A percentile compares a stretch with the other conserved stretches of the same genome.
phyloP scores from a whole-genome alignment of 2,888 invertebrate species.

The Entomobrya proxima region DNA sequence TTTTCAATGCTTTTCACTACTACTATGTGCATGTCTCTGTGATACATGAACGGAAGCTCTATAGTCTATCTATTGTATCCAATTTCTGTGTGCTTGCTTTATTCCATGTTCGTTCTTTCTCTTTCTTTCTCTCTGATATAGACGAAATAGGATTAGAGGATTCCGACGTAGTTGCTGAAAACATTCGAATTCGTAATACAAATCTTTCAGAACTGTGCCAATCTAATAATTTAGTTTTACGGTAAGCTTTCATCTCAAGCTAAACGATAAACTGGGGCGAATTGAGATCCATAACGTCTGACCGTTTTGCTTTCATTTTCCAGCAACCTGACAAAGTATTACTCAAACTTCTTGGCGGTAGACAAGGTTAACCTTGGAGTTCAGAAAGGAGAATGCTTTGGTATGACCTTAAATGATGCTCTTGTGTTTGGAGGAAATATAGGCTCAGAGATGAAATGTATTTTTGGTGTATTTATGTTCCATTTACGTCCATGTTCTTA shows the following conservation, averaged over 20 bases:
- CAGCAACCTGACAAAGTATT: constrained; percentile 84
- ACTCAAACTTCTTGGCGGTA: constrained; percentile 86
- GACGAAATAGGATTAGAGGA: constrained; percentile 70
- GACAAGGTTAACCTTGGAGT: constrained; percentile 86
- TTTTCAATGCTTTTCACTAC: background rate
- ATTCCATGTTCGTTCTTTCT: background rate
- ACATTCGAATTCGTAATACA: constrained; percentile 69
- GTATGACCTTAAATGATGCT: constrained; percentile 19
- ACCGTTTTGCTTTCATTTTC: background rate
- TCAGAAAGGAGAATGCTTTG: constrained; percentile 87
- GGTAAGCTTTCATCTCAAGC: constrained; percentile 75
- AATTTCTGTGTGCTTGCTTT: background rate
- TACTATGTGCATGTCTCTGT: background rate
- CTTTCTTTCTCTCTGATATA: background rate
- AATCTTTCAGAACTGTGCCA: constrained; percentile 73
- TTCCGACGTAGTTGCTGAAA: constrained; percentile 74
- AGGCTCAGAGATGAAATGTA: background rate
- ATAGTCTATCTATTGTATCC: background rate
- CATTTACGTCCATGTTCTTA: background rate
- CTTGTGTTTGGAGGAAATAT: background rate
- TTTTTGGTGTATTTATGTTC: background rate
- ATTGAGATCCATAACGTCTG: background rate
- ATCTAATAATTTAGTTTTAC: constrained; percentile 76
- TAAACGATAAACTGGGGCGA: no score
- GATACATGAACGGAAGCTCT: background rate